A percentile compares a stretch with the other conserved stretches of the same genome.
These are phyloP conservation scores for Umimayanthus chanpuru DNA, from an alignment of 92 coral and sea anemone genomes.

Conservation along the genomic window DNA sequence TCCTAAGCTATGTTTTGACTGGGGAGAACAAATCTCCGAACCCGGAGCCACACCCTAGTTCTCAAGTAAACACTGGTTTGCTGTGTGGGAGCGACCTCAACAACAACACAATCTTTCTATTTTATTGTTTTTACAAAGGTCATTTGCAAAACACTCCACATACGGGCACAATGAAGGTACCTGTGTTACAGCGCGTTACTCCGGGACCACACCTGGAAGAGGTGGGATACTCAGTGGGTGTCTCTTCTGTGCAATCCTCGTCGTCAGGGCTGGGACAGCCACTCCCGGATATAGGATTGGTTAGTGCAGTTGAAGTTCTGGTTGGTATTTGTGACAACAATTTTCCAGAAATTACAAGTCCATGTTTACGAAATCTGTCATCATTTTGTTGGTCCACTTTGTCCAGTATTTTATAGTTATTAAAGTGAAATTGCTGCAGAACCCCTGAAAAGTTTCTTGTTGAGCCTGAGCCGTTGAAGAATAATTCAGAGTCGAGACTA, in stretches of 20 bases:
- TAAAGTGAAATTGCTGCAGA: conserved; percentile 73
- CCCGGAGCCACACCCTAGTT: too few species aligned
- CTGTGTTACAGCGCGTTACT: conserved; percentile 3
- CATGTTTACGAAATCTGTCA: conserved; percentile 61
- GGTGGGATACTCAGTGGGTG: neutral
- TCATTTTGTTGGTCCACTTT: conserved; percentile 52
- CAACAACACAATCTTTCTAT: neutral
- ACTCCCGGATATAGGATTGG: conserved; percentile 11
- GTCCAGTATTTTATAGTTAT: conserved; percentile 63
- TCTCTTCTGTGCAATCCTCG: conserved; percentile 1
- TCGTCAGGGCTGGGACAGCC: neutral
- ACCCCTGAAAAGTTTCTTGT: conserved; percentile 72
- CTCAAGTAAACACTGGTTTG: neutral
- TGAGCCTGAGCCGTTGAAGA: conserved; percentile 38
- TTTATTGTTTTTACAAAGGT: neutral
- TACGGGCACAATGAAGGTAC: neutral
- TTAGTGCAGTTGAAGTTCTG: neutral
- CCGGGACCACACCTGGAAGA: conserved; percentile 22
- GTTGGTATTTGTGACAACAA: conserved; percentile 25
- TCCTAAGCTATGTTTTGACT: too few species aligned
- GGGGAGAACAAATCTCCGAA: too few species aligned
- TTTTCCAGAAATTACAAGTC: conserved; percentile 63
- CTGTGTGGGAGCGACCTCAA: neutral
- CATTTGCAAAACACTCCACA: neutral
- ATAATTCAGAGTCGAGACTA: neutral